A percentile compares a stretch with the other conserved stretches of the same genome.
phyloP scores from a whole-genome alignment of 2,888 invertebrate species.

The Trichopria drosophilae region DNA sequence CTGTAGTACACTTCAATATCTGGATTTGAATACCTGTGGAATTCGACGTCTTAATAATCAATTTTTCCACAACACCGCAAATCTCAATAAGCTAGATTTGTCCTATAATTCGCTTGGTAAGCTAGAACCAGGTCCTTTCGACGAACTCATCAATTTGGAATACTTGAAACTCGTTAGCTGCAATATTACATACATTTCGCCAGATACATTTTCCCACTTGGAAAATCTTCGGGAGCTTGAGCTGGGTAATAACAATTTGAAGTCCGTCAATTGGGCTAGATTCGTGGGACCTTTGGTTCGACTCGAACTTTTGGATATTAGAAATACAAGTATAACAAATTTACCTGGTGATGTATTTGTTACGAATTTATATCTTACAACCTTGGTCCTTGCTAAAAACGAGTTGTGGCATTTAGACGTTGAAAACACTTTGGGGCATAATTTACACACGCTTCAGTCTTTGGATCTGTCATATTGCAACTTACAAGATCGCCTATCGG shows the following conservation, averaged over 20 bases:
- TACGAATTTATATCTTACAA: constrained; percentile 67
- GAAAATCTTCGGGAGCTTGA: constrained; percentile 68
- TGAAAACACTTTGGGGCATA: constrained; percentile 66
- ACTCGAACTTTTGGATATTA: constrained; percentile 68
- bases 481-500: constrained; percentile 68
- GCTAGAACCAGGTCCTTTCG: constrained; percentile 65
- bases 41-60: constrained; percentile 64
- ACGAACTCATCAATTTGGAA: constrained; percentile 68
- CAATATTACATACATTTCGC: constrained; percentile 64
- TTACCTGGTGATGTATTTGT: constrained; percentile 69
- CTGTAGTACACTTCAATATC: constrained; percentile 68
- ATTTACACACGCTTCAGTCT: constrained; percentile 67
- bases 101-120: constrained; percentile 68
- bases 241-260: constrained; percentile 65
- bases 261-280: constrained; percentile 65
- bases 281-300: constrained; percentile 66
- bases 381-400: constrained; percentile 68
- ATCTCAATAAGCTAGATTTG: constrained; percentile 70
- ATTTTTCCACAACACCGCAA: constrained; percentile 70
- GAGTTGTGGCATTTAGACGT: constrained; percentile 68
- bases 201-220: constrained; percentile 63
- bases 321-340: constrained; percentile 65
- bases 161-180: constrained; percentile 69
- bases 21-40: constrained; percentile 70
- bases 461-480: constrained; percentile 72